phyloP scores from a whole-genome alignment of 2,113 vertebrate genomes.

The Colossoma macropomum region DNA sequence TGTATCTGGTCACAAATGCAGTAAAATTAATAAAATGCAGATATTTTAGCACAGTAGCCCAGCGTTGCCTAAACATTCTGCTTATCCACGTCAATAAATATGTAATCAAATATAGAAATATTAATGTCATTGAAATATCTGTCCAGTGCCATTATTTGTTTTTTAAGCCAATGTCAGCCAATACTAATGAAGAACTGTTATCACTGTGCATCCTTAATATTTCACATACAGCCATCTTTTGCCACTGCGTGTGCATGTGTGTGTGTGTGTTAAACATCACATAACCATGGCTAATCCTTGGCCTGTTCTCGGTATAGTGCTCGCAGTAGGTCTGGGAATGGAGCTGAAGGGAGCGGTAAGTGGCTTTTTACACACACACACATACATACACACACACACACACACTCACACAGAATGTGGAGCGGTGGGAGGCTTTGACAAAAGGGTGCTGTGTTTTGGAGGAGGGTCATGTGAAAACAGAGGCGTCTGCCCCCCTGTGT shows the following conservation, averaged over 20 bases:
- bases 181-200: no score
- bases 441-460: slow-evolving; percentile 19
- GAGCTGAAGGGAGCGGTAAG: slow-evolving; percentile 20
- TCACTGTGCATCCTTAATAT: no score
- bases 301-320: slow-evolving; percentile 30
- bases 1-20: no score
- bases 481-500: neutral
- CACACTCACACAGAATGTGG: neutral
- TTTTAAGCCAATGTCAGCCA: no score
- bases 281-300: slow-evolving; percentile 42
- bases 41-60: no score
- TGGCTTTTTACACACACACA: slow-evolving; percentile 39
- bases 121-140: no score
- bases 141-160: no score
- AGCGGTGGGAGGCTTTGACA: slow-evolving; percentile 24
- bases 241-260: neutral
- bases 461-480: slow-evolving; percentile 45
- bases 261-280: slow-evolving; percentile 20
- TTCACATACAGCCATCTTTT: neutral
- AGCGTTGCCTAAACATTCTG: no score
- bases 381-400: slow-evolving; percentile 4
- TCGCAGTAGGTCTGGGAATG: slow-evolving; percentile 39
- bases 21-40: no score
- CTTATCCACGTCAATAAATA: no score
- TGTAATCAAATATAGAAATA: no score